Evolutionary conservation across 1,140 invertebrate species (phyloP).

Genomic region (Ridgeia piscesae): DNA sequence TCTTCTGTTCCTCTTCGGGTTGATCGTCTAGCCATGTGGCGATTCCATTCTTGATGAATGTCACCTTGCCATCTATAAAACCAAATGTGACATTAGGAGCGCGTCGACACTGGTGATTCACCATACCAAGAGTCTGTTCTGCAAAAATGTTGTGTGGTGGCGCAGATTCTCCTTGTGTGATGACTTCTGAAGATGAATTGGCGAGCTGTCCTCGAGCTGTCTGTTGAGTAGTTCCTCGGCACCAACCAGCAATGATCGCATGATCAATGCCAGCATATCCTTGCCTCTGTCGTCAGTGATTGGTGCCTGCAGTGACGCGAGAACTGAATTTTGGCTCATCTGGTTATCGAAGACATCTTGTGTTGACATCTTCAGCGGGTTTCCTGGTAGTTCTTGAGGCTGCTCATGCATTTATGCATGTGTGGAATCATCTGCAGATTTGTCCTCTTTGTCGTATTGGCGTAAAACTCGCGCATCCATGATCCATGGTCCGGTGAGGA

Average conservation of each 20-base stretch:
- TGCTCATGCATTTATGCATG: background rate
- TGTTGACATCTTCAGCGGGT: background rate
- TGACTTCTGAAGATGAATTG: background rate
- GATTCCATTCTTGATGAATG: background rate
- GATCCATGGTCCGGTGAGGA: conserved; percentile 5
- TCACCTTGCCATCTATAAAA: conserved; percentile 9
- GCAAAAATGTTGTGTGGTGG: background rate
- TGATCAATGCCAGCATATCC: background rate
- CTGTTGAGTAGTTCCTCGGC: background rate
- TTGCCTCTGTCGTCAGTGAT: background rate
- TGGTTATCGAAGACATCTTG: background rate
- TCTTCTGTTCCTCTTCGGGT: background rate
- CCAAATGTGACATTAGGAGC: background rate
- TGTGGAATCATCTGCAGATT: background rate
- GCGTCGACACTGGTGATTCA: background rate
- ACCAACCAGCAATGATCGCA: background rate
- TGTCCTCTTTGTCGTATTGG: background rate
- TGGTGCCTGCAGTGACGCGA: background rate
- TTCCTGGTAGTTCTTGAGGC: background rate
- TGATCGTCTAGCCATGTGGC: background rate
- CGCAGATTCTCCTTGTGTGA: background rate
- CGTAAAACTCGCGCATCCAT: conserved; percentile 16
- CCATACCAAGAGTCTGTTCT: background rate
- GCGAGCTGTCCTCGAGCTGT: background rate
- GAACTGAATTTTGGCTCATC: background rate